Conservation (phyloP, 2,888 invertebrate genomes). For the Electrophaes corylata region DNA sequence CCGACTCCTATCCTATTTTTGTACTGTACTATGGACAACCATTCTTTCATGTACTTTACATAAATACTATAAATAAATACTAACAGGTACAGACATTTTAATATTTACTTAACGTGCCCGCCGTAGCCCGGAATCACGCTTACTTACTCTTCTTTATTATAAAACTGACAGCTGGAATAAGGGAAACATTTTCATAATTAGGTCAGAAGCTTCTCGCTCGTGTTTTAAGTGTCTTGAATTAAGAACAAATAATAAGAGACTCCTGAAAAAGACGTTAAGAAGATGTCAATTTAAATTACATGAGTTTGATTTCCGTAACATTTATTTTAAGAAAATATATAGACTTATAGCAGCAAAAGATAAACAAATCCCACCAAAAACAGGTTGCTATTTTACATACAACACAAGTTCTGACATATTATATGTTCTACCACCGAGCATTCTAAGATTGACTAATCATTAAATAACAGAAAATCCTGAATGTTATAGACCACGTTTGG, state of each 20-base stretch:
- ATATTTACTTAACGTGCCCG: not conserved
- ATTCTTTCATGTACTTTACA: no score
- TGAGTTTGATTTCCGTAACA: not conserved
- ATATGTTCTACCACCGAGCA: no score
- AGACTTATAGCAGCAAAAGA: no score
- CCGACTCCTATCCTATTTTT: no score
- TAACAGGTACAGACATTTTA: not conserved
- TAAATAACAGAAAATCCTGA: no score
- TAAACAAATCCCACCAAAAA: no score
- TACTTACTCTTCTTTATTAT: constrained; percentile 2
- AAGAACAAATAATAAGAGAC: constrained; percentile 8
- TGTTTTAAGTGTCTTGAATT: constrained; percentile 16
- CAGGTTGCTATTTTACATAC: no score
- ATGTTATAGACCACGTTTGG: no score
- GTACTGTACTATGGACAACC: no score
- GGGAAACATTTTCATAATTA: constrained; percentile 19
- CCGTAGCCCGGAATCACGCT: not conserved
- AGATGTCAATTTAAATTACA: not conserved
- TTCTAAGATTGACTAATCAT: no score
- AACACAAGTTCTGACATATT: no score
- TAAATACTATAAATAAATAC: no score
- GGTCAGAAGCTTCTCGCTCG: constrained; percentile 5
- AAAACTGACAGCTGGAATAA: constrained; percentile 14
- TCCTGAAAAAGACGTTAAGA: not conserved
- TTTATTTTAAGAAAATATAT: not conserved